A percentile compares a stretch with the other conserved stretches of the same genome.
Evolutionary conservation across 2,113 vertebrate species (phyloP).

Genomic region (Muntiacus reevesi): DNA sequence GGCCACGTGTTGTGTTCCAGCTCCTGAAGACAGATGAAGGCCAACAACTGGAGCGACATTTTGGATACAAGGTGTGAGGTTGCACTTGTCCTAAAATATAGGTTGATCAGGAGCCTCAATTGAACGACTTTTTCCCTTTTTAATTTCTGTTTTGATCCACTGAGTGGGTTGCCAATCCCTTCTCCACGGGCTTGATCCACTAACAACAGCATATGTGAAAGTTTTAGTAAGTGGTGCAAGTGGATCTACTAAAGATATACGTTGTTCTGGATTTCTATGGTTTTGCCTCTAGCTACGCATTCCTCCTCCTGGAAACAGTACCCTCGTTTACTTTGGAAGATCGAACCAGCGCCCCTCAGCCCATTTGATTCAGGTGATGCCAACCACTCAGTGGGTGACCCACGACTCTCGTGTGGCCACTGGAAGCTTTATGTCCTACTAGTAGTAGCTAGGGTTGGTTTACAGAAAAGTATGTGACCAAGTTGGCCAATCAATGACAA

Average conservation of each 20-base stretch:
- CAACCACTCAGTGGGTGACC: background rate
- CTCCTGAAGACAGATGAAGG: background rate
- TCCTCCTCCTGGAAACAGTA: background rate
- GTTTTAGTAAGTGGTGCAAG: background rate
- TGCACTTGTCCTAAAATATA: background rate
- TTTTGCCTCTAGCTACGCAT: background rate
- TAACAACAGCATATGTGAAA: background rate
- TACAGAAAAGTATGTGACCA: background rate
- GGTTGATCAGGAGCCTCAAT: background rate
- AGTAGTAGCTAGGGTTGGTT: background rate
- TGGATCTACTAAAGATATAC: background rate
- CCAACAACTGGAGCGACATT: background rate
- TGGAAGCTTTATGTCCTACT: rapidly evolving
- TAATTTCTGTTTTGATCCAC: background rate
- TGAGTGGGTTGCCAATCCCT: background rate
- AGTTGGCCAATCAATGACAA: background rate
- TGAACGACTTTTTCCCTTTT: background rate
- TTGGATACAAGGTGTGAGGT: background rate
- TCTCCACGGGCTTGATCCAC: background rate
- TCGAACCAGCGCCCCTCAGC: background rate
- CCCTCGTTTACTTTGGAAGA: background rate
- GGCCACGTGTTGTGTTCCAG: background rate
- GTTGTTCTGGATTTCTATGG: background rate
- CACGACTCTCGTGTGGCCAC: background rate
- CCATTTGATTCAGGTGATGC: background rate